Evolutionary conservation across 2,113 vertebrate genomes (phyloP).

Genomic region (Myrmophylax atrothorax): DNA sequence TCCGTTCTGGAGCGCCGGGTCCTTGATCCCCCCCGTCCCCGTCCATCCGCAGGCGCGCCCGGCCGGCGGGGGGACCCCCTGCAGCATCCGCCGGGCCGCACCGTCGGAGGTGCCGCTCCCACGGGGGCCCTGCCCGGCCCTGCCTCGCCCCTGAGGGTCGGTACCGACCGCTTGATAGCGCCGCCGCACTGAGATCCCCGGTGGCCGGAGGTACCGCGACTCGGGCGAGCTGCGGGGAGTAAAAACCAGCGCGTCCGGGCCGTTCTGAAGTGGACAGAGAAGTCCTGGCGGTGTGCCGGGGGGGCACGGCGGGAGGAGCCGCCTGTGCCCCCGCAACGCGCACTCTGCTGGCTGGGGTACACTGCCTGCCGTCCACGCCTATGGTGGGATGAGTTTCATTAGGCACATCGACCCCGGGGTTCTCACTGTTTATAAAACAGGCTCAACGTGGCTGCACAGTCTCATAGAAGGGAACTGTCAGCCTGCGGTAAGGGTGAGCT

Average conservation of each 20-base stretch:
- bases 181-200: not conserved
- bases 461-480: not conserved
- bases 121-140: not conserved
- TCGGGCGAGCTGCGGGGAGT: not conserved
- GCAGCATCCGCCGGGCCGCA: not conserved
- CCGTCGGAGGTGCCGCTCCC: not conserved
- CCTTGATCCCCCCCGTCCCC: no score
- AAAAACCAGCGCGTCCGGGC: not conserved
- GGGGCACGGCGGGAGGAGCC: not conserved
- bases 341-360: not conserved
- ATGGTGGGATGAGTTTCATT: not conserved
- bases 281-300: not conserved
- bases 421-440: not conserved
- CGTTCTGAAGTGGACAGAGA: not conserved
- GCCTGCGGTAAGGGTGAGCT: not conserved
- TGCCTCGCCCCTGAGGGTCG: not conserved
- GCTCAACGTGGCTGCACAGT: not conserved
- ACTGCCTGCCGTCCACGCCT: not conserved
- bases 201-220: not conserved
- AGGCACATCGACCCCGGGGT: not conserved
- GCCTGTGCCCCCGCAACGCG: not conserved
- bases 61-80: not conserved
- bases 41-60: not conserved
- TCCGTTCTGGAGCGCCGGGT: not conserved
- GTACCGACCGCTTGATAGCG: not conserved